Percentiles rank a stretch among this genome's conserved stretches.
Conservation (phyloP, 2,113 vertebrate species). For the Saccopteryx leptura region DNA sequence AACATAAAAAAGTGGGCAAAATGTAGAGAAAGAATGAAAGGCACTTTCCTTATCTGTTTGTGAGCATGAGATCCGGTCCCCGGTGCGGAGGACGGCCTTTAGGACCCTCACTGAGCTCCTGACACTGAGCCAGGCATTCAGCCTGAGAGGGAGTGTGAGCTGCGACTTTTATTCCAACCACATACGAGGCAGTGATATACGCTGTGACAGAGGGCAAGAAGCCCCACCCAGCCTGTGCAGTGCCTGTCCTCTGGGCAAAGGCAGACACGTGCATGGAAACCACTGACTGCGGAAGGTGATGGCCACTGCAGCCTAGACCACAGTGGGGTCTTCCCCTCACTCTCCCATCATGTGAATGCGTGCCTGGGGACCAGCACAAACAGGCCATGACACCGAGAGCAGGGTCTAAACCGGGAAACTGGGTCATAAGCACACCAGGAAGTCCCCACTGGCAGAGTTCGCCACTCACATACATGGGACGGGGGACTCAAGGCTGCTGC, state of each 20-base stretch:
- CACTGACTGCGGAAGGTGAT: not conserved
- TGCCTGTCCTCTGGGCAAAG: not conserved
- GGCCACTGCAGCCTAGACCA: not conserved
- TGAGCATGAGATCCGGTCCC: not conserved
- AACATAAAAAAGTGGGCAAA: accelerated
- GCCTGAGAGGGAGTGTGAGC: not conserved
- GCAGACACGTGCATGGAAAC: not conserved
- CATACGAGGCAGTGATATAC: accelerated
- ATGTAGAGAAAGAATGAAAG: not conserved
- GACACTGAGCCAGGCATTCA: not conserved
- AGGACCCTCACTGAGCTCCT: not conserved
- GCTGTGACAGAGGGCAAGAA: not conserved
- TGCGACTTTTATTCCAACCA: not conserved
- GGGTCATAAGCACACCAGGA: accelerated
- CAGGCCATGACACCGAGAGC: too few relatives aligned
- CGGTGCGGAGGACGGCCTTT: not conserved
- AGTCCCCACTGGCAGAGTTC: not conserved
- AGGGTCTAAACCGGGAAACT: not conserved
- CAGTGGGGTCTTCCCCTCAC: accelerated
- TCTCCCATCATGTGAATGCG: accelerated
- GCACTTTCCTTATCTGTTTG: not conserved
- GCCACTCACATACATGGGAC: not conserved
- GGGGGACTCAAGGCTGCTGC: not conserved
- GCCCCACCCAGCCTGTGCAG: not conserved
- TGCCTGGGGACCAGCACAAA: not conserved